These are phyloP conservation scores for Ashinkailepas kermadecensis DNA, from an alignment of 2,888 invertebrate genomes.

Conservation along the genomic window DNA sequence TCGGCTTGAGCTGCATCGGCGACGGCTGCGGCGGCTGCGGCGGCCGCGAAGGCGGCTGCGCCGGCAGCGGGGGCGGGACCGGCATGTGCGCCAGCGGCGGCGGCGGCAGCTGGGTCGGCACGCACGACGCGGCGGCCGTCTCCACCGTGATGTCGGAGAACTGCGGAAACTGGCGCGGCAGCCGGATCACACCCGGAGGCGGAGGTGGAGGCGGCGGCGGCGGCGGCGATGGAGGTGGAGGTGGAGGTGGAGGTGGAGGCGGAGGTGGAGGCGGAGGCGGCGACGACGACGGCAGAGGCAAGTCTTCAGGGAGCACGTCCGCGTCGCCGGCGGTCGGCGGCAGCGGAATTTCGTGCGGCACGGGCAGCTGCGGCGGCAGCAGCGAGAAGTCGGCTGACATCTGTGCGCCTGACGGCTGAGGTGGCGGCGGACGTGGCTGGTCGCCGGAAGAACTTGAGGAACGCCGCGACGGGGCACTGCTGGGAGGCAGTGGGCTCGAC, in stretches of 20 bases:
- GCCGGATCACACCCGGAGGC: not conserved
- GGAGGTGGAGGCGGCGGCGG: not conserved
- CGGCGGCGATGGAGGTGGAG: not conserved
- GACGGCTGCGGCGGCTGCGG: too few species aligned
- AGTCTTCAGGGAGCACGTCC: not conserved
- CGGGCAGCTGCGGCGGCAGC: not conserved
- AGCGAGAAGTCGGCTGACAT: not conserved
- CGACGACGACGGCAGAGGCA: not conserved
- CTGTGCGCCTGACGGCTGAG: not conserved
- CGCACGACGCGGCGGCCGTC: not conserved
- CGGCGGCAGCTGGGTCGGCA: not conserved
- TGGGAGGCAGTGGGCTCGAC: not conserved
- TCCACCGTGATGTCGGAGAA: not conserved
- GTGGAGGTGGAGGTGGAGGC: not conserved
- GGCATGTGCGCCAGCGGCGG: too few species aligned
- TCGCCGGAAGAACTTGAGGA: not conserved
- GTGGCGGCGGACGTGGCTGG: not conserved
- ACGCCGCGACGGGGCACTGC: not conserved
- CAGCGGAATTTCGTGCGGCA: conserved; percentile 3
- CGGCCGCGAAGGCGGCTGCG: too few species aligned
- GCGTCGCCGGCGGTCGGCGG: not conserved
- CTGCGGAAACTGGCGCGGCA: not conserved
- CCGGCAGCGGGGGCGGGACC: too few species aligned
- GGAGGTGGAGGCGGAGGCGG: not conserved
- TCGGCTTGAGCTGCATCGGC: not conserved